Evolutionary conservation across 2,888 invertebrate species (phyloP).

Genomic region (Ethmia dodecea): DNA sequence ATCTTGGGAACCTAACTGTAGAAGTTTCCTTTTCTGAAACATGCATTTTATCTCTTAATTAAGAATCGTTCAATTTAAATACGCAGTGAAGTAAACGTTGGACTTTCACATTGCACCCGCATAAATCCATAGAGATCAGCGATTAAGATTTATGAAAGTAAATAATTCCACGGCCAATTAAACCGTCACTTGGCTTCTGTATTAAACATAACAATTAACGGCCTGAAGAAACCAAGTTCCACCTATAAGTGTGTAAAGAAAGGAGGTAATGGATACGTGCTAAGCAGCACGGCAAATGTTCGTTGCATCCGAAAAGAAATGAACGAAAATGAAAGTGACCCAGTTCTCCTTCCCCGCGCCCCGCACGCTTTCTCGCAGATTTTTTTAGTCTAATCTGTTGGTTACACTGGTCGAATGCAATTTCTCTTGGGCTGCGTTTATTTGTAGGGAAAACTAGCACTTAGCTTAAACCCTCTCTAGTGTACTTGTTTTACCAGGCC

Average conservation of each 20-base stretch:
- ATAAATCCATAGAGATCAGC: no score
- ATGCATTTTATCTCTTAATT: no score
- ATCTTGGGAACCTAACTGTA: no score
- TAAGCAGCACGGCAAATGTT: constrained; percentile 60
- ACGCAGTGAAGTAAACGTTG: no score
- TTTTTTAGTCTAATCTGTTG: constrained; percentile 66
- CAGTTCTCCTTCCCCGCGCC: constrained; percentile 45
- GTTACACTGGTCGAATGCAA: no score
- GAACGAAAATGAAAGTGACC: constrained; percentile 77
- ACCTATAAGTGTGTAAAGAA: constrained; percentile 50
- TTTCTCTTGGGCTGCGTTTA: no score
- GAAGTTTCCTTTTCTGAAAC: no score
- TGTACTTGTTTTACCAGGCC: no score
- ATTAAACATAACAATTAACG: constrained; percentile 17
- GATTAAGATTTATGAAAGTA: constrained; percentile 6
- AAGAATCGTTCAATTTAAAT: no score
- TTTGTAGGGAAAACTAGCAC: no score
- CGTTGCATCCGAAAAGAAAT: constrained; percentile 73
- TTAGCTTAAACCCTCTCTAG: no score
- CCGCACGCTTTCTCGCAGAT: constrained; percentile 61
- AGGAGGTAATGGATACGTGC: constrained; percentile 60
- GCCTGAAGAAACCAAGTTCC: constrained; percentile 27
- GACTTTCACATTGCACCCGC: no score
- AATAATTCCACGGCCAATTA: constrained; percentile 14
- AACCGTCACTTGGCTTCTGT: constrained; percentile 12